A percentile compares a stretch with the other conserved stretches of the same genome.
These are phyloP conservation scores for Musca domestica DNA, from an alignment of 1,140 invertebrate species.

Conservation along the genomic window DNA sequence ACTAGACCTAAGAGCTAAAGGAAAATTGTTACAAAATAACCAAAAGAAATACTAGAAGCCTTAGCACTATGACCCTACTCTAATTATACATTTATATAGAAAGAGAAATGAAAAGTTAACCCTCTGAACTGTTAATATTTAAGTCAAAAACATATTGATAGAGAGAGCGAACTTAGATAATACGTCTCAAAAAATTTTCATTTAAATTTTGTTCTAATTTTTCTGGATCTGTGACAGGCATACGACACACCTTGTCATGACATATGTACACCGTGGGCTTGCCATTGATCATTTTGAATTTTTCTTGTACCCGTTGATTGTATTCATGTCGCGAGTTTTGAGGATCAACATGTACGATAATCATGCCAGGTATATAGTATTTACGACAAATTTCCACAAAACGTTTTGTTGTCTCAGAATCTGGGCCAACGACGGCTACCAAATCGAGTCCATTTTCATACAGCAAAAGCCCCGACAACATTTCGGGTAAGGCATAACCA, in stretches of 20 bases:
- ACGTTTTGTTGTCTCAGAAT: constrained; percentile 65
- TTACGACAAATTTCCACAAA: constrained; percentile 67
- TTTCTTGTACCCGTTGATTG: constrained; percentile 39
- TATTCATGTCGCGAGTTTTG: constrained; percentile 52
- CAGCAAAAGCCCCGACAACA: constrained; percentile 73
- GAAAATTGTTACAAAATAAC: background rate
- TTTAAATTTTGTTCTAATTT: constrained; percentile 65
- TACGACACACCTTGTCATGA: constrained; percentile 72
- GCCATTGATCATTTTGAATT: constrained; percentile 57
- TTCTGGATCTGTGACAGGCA: constrained; percentile 71
- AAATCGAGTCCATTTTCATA: constrained; percentile 43
- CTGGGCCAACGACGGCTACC: constrained; percentile 53
- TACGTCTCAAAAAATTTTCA: constrained; percentile 38
- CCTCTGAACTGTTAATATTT: background rate
- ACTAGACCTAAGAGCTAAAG: constrained; percentile 9
- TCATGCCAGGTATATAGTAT: constrained; percentile 67
- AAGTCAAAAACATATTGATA: no score
- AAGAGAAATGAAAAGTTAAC: background rate
- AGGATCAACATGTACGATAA: constrained; percentile 66
- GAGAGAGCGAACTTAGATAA: background rate
- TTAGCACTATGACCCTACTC: background rate
- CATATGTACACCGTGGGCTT: constrained; percentile 79
- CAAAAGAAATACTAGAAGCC: background rate
- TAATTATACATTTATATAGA: background rate
- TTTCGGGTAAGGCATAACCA: constrained; percentile 69